Percentiles rank a stretch among this genome's conserved stretches.
Conservation (phyloP, 2,113 vertebrate genomes). For the Cololabis saira region DNA sequence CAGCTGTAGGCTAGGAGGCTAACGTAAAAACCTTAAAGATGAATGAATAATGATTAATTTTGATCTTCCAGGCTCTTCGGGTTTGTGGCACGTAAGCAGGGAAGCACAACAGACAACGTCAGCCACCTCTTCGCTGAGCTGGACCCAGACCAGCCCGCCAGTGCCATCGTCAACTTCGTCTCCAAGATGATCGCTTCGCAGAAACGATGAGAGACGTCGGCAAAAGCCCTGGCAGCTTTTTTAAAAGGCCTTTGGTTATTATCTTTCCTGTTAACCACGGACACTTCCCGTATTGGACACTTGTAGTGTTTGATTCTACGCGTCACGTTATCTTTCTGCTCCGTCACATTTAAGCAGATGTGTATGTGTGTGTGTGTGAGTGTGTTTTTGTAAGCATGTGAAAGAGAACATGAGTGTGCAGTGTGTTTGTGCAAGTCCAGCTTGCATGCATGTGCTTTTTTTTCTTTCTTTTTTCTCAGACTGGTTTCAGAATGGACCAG, state of each 20-base stretch:
- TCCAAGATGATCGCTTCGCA: constrained; percentile 92
- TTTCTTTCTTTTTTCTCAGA: constrained; percentile 80
- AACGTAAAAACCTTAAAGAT: background rate
- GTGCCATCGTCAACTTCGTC: constrained; percentile 97
- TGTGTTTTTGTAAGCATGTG: background rate
- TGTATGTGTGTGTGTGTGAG: constrained; percentile 7
- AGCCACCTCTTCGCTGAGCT: constrained; percentile 98
- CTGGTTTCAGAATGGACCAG: constrained; percentile 87
- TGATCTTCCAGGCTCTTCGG: constrained; percentile 89
- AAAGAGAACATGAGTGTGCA: too few relatives aligned
- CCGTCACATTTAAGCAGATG: constrained; percentile 35
- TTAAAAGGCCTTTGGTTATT: constrained; percentile 51
- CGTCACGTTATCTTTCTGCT: constrained; percentile 50
- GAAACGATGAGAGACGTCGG: constrained; percentile 87
- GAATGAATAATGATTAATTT: background rate
- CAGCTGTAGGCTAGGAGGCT: background rate
- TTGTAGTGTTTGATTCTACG: too few relatives aligned
- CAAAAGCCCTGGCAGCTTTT: constrained; percentile 14
- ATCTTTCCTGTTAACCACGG: constrained; percentile 39
- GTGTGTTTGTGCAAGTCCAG: background rate
- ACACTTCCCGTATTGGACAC: constrained; percentile 34
- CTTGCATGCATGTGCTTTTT: constrained; percentile 71
- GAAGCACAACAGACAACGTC: constrained; percentile 97
- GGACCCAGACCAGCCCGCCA: constrained; percentile 93
- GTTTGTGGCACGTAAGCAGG: constrained; percentile 97